These are phyloP conservation scores for Symphodus melops DNA, from an alignment of 2,113 vertebrate genomes.

Conservation along the genomic window DNA sequence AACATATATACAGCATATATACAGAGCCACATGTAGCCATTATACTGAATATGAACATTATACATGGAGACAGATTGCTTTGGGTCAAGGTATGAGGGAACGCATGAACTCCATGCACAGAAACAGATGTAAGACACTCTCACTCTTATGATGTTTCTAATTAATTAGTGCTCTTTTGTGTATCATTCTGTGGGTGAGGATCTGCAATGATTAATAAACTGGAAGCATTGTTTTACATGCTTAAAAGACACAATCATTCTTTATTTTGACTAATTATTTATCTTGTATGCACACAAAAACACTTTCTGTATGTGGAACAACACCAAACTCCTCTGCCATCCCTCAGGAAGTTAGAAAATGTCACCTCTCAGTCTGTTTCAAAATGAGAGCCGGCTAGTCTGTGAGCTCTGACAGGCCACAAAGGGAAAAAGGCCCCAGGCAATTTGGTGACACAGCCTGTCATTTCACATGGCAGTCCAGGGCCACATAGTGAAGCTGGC, in stretches of 20 bases:
- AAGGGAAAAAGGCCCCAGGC: conserved; percentile 81
- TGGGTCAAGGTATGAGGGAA: conserved; percentile 46
- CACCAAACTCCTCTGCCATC: conserved; percentile 63
- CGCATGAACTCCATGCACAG: conserved; percentile 45
- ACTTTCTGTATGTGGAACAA: conserved; percentile 57
- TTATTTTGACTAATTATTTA: conserved; percentile 7
- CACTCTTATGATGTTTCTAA: conserved; percentile 61
- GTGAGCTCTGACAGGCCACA: conserved; percentile 82
- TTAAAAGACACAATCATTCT: conserved; percentile 6
- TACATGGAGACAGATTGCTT: conserved; percentile 69
- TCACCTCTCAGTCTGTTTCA: conserved; percentile 83
- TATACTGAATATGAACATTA: conserved; percentile 16
- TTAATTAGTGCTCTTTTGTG: conserved; percentile 57
- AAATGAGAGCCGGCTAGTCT: conserved; percentile 76
- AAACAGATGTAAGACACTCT: conserved; percentile 67
- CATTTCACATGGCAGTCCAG: conserved; percentile 84
- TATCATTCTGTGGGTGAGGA: conserved; percentile 33
- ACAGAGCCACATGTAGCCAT: conserved; percentile 20
- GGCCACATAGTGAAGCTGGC: conserved; percentile 82
- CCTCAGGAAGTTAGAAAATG: conserved; percentile 77
- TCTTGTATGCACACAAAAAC: conserved; percentile 34
- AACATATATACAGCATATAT: conserved; percentile 27
- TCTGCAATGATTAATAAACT: conserved; percentile 24
- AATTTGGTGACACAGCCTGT: conserved; percentile 82
- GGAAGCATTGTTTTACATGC: neutral